Base-by-base conservation (phyloP, 1,140 invertebrate species). In the Macrostomum lignano region DNA sequence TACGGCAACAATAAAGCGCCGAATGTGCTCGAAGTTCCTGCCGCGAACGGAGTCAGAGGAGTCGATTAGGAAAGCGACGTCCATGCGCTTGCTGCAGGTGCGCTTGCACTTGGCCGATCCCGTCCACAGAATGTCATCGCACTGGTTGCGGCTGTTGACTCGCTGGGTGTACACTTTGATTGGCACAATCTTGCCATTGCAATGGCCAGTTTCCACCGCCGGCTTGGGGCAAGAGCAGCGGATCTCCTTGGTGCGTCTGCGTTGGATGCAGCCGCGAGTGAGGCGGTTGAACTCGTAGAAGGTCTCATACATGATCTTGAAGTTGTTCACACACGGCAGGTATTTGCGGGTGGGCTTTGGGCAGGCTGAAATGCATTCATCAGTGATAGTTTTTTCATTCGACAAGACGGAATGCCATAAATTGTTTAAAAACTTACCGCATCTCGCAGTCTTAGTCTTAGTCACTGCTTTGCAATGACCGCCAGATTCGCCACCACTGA, bases 1-100 rank as follows among this genome's bases (percentile, higher is more conserved):
- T 6, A 30, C 9, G 7, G 28, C 6, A 30, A 20, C 28, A 30
- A 30, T 20, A 30, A 30, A 30, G 15, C 28, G 28, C 13, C 28
- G 15, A 6, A 30, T 11, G 6, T 9, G 6, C 13, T 14, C 14
- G 28, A 30, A 30, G 28, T 30, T 30, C 13, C 14, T 30, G 28
- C 20, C 15, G 20, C 20, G 14, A 30, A 30, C 20, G 15, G 28
- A 30, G 10, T 30, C 20, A 6, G 28, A 30, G 7, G 28, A 17
- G 20, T 30, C 28, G 20, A 30, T 20, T 17, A 30, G 28, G 28
- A 30, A 17, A 6, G 6, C 28, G 7, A 30, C 13, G 20, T 30
- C 28, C 28, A 30, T 30, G 7, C 14, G 14, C 15, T 30, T 30
- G 14, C 20, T 30, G 11, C 28, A 30, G 20, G 28, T 20, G 15